Percentiles rank a stretch among this genome's conserved stretches.
Evolutionary conservation across 2,113 vertebrate species (phyloP).

Genomic region (Ceyx margarethae): DNA sequence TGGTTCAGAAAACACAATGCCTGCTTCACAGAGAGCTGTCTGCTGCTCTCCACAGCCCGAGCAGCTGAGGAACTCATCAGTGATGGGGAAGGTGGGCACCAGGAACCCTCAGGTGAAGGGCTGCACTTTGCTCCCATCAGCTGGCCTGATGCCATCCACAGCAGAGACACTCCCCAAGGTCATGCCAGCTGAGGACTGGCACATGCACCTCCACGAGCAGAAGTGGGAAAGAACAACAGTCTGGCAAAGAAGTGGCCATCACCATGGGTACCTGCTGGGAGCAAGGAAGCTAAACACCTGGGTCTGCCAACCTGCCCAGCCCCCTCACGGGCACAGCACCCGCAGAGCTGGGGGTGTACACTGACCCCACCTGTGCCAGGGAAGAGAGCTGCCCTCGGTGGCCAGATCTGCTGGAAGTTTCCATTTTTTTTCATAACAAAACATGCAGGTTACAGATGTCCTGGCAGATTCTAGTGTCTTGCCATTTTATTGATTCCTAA

Average conservation of each 20-base stretch:
- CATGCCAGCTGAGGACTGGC: background rate
- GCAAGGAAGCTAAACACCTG: background rate
- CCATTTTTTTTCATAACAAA: conserved; percentile 28
- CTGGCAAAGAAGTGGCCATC: background rate
- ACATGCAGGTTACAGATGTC: conserved; percentile 37
- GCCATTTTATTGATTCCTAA: background rate
- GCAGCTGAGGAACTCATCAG: background rate
- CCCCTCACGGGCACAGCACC: background rate
- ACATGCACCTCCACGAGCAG: background rate
- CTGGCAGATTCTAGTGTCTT: conserved; percentile 50
- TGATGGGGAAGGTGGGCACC: background rate
- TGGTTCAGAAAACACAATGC: background rate
- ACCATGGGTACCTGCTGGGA: background rate
- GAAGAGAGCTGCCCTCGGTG: conserved; percentile 34
- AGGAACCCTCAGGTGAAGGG: background rate
- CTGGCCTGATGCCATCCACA: background rate
- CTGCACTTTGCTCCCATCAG: background rate
- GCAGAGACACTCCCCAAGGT: background rate
- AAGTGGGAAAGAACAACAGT: background rate
- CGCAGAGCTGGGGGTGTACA: background rate
- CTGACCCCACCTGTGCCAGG: conserved; percentile 17
- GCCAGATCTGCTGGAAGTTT: conserved; percentile 29
- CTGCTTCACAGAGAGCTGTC: background rate
- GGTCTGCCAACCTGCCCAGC: background rate
- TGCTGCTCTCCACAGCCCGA: background rate